Percentiles rank a stretch among this genome's conserved stretches.
Conservation (phyloP, 1,140 invertebrate genomes). For the Wasmannia auropunctata region DNA sequence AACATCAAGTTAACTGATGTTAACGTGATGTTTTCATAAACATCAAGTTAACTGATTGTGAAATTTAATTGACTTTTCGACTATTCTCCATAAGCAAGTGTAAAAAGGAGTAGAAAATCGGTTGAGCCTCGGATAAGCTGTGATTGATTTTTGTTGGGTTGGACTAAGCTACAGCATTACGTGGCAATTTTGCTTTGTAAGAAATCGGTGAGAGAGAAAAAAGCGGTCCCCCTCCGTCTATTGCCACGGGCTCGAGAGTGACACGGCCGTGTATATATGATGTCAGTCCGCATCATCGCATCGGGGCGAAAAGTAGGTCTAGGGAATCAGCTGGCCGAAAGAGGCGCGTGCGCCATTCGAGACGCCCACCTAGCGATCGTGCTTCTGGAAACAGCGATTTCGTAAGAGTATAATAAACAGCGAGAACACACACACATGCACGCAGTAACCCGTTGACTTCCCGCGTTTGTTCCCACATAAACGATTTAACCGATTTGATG, state of each 20-base stretch:
- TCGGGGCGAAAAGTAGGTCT: conserved; percentile 81
- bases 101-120: neutral
- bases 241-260: conserved; percentile 11
- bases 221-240: neutral
- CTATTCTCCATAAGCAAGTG: neutral
- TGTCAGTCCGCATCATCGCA: conserved; percentile 72
- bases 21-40: too few relatives aligned
- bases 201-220: neutral
- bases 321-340: conserved; percentile 81
- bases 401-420: conserved; percentile 37
- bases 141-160: neutral
- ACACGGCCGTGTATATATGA: conserved; percentile 46
- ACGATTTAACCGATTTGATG: neutral
- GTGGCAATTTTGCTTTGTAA: neutral
- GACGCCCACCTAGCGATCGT: conserved; percentile 64
- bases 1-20: conserved; percentile 7
- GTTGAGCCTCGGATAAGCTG: neutral
- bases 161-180: neutral
- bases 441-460: neutral
- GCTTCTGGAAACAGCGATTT: conserved; percentile 60
- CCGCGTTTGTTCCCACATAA: neutral
- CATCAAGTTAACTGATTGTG: too few relatives aligned
- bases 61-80: neutral
- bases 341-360: conserved; percentile 75
- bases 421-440: too few relatives aligned